Base-by-base conservation (phyloP, 2,888 invertebrate genomes). In the Synergus umbraculus region DNA sequence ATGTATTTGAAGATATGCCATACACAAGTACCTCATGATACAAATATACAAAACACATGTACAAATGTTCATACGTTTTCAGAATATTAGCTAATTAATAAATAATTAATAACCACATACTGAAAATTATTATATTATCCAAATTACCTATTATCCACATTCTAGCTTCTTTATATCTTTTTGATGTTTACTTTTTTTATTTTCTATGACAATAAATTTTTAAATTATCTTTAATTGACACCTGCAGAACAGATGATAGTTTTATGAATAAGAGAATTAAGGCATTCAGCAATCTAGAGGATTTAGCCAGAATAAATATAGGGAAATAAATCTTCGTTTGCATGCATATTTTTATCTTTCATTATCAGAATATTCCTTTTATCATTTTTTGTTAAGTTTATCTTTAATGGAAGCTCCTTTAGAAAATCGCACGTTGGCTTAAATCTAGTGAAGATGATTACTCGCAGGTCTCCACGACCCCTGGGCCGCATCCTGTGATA, bases 31-130 rank as follows among this genome's bases (percentile, higher is more conserved):
- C 91, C 91, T 91, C 91, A 91, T 90, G 90, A 90, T 91, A 90
- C 89, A 78, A 79, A 67, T 89, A 90, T 91, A 90, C 89, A 90
- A 91, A 91, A 91, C 87, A 91, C 90, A 91, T 91, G 91, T 91
- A 91, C 91, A 91, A 91, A 91, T 91, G 91, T 91, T 91, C 90
- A 91, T 91, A 91, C 89, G 90, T 91, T 91, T 90, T 90, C 91
- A 91, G 85, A 90, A 90, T 90, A 90, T 89, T 91, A 91, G 90
- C 88, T 91, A 91, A 91, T 90, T 90, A 91, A 91, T 91, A 90
- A 91, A 90, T 88, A 87, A 91, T 88, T 84, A 88, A 89, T 90
- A 91, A 90, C 89, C 89, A 84, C 82, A 79, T 78, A 79, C 81
- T 78, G 79, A 67, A 78, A 78, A 76, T 77, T 78, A 29, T 77